These are phyloP conservation scores for Eristalinus aeneus DNA, from an alignment of 2,888 invertebrate species.

Conservation along the genomic window DNA sequence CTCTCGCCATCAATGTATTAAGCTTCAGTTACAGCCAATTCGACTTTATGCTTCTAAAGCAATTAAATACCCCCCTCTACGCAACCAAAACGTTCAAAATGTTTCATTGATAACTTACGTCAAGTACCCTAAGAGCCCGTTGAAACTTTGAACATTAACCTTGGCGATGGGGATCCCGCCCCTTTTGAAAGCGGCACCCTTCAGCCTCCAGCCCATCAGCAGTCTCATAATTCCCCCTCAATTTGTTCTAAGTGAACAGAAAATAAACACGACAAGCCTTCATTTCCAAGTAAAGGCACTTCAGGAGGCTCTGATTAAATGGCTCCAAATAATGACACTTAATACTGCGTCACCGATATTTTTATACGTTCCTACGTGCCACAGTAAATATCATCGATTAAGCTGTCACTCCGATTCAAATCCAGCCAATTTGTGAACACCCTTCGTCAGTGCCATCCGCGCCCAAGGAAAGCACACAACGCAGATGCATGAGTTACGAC, in stretches of 20 bases:
- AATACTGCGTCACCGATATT: not conserved
- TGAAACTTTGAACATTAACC: not conserved
- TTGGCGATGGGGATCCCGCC: not conserved
- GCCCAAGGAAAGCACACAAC: constrained; percentile 5
- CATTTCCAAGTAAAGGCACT: constrained; percentile 1
- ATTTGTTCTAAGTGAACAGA: not conserved
- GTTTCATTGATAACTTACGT: too few relatives aligned
- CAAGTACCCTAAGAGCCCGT: not conserved
- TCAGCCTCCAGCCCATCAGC: not conserved
- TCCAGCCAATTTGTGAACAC: constrained; percentile 26
- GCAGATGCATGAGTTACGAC: not conserved
- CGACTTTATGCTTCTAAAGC: not conserved
- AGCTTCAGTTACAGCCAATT: too few relatives aligned
- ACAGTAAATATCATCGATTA: constrained; percentile 41
- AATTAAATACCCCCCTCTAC: not conserved
- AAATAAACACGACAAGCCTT: constrained; percentile 15
- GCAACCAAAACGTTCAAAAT: too few relatives aligned
- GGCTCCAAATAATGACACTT: constrained; percentile 33
- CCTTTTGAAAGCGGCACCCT: too few relatives aligned
- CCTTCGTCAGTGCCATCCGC: not conserved
- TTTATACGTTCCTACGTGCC: not conserved
- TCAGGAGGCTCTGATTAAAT: constrained; percentile 18
- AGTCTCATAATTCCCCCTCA: not conserved
- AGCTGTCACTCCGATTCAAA: constrained; percentile 4
- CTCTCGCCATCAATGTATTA: not conserved